phyloP scores from a whole-genome alignment of 2,797 vertebrate genomes.

The Onychomys leucogaster region DNA sequence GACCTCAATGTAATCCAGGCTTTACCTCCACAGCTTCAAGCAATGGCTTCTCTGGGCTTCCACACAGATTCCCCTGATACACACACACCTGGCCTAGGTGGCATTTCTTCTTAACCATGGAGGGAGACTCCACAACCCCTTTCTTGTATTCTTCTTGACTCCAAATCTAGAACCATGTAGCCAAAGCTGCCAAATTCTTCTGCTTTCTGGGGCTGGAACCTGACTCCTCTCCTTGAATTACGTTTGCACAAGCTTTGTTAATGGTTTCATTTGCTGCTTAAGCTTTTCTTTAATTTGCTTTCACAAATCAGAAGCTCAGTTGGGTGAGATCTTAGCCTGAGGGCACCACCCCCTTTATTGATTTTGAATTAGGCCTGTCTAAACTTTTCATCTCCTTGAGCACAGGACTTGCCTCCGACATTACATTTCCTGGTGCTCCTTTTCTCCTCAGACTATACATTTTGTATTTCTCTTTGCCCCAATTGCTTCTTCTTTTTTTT shows the following conservation, averaged over 20 bases:
- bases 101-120: not conserved
- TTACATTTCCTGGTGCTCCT: not conserved
- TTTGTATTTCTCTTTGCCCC: not conserved
- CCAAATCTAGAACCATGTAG: not conserved
- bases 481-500: not conserved
- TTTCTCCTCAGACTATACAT: not conserved
- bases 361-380: not conserved
- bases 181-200: not conserved
- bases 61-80: not conserved
- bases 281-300: not conserved
- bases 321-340: not conserved
- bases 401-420: not conserved
- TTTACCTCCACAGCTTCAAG: not conserved
- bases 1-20: not conserved
- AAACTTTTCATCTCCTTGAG: not conserved
- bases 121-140: not conserved
- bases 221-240: not conserved
- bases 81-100: too few species aligned
- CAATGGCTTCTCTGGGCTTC: not conserved
- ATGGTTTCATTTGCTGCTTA: not conserved
- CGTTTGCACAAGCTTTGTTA: not conserved
- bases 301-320: not conserved
- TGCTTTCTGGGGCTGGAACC: not conserved
- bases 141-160: not conserved
- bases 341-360: not conserved